phyloP scores from a whole-genome alignment of 2,797 vertebrate genomes.

The Hyperoplus lanceolatus region DNA sequence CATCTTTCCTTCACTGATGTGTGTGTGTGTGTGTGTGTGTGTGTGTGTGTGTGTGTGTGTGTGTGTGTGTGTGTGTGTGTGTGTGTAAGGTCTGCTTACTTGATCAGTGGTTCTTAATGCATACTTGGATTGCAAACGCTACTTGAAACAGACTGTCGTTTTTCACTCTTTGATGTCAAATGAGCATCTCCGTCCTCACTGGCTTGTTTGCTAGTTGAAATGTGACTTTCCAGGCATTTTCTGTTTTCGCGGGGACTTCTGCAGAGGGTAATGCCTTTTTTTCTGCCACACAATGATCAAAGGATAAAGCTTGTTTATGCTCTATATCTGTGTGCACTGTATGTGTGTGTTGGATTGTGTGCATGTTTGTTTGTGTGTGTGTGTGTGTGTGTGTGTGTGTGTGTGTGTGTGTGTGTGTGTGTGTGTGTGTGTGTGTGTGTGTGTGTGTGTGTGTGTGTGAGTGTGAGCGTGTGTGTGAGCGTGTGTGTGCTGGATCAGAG shows the following conservation, averaged over 20 bases:
- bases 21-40: constrained; percentile 28
- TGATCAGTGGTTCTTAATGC: constrained; percentile 52
- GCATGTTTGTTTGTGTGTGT: background rate
- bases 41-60: constrained; percentile 5
- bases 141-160: constrained; percentile 52
- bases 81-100: constrained; percentile 41
- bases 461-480: constrained; percentile 27
- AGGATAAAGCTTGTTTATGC: constrained; percentile 61
- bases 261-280: constrained; percentile 32
- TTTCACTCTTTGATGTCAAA: constrained; percentile 52
- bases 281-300: constrained; percentile 58
- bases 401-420: constrained; percentile 31
- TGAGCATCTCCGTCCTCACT: constrained; percentile 44
- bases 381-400: constrained; percentile 21
- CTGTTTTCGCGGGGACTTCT: constrained; percentile 41
- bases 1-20: constrained; percentile 23
- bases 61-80: background rate
- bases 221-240: constrained; percentile 31
- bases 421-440: background rate
- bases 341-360: constrained; percentile 20
- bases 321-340: constrained; percentile 16
- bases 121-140: constrained; percentile 39
- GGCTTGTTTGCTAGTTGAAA: constrained; percentile 44
- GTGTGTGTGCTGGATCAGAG: constrained; percentile 45
- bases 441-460: constrained; percentile 10